phyloP scores from a whole-genome alignment of 2,797 vertebrate species.

The Macrochelys suwanniensis region DNA sequence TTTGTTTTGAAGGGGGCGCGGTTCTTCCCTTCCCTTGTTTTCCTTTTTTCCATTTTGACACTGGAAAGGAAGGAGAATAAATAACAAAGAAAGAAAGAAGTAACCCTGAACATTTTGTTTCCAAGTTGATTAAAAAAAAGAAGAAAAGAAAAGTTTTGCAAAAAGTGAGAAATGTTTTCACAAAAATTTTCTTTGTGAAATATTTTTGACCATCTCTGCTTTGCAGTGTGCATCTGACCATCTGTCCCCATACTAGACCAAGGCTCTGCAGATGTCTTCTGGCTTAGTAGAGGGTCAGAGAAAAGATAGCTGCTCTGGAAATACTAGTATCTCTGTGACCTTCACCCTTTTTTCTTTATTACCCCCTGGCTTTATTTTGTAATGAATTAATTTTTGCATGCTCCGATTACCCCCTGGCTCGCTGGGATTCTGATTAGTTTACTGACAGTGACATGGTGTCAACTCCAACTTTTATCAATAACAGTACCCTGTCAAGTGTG shows the following conservation, averaged over 20 bases:
- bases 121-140: not conserved
- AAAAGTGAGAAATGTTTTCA: not conserved
- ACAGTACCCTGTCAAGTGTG: not conserved
- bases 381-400: constrained; percentile 3
- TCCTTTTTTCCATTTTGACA: not conserved
- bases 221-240: not conserved
- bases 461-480: not conserved
- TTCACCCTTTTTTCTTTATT: not conserved
- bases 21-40: not conserved
- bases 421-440: not conserved
- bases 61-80: not conserved
- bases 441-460: not conserved
- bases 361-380: not conserved
- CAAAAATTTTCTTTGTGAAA: not conserved
- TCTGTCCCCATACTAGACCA: not conserved
- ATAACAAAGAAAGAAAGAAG: not conserved
- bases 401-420: not conserved
- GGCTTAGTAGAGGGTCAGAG: not conserved
- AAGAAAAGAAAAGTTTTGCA: not conserved
- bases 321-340: not conserved
- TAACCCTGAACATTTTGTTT: not conserved
- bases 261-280: not conserved
- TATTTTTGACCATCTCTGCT: not conserved
- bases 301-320: not conserved
- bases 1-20: not conserved